Conservation (phyloP, 2,888 invertebrate genomes). For the Microctonus hyperodae region DNA sequence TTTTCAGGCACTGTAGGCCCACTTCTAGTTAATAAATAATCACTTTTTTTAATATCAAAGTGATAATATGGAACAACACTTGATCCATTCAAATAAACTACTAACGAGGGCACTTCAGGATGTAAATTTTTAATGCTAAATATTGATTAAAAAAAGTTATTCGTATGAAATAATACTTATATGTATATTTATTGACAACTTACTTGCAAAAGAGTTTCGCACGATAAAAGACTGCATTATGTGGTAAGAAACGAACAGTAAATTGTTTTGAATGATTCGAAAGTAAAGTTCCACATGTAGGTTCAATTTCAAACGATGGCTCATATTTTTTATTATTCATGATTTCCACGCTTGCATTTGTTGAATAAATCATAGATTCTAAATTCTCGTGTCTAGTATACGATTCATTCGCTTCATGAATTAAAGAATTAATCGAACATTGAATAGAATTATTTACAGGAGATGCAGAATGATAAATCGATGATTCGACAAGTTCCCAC, state of each 20-base stretch:
- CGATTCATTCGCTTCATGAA: not conserved
- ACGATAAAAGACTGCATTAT: slow-evolving; percentile 66
- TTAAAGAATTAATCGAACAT: not conserved
- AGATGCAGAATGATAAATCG: not conserved
- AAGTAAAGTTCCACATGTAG: slow-evolving; percentile 63
- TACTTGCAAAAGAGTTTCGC: slow-evolving; percentile 66
- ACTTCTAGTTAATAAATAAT: slow-evolving; percentile 67
- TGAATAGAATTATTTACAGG: not conserved
- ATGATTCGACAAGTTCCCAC: slow-evolving; percentile 43
- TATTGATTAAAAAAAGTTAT: too few relatives aligned
- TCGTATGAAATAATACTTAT: not conserved
- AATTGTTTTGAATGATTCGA: slow-evolving; percentile 63
- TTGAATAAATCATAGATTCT: not conserved
- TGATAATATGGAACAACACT: slow-evolving; percentile 75
- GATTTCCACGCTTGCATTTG: slow-evolving; percentile 38
- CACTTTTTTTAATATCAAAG: slow-evolving; percentile 73
- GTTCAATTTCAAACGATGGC: slow-evolving; percentile 67
- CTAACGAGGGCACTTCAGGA: slow-evolving; percentile 57
- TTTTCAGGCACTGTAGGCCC: slow-evolving; percentile 61
- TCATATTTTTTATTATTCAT: slow-evolving; percentile 46
- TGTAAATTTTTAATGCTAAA: slow-evolving; percentile 65
- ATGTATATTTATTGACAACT: not conserved
- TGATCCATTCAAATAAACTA: slow-evolving; percentile 65
- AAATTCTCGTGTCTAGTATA: not conserved
- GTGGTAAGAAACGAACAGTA: slow-evolving; percentile 67